Percentiles rank a stretch among this genome's conserved stretches.
Conservation (phyloP, 2,113 vertebrate species). For the Dipodomys spectabilis region DNA sequence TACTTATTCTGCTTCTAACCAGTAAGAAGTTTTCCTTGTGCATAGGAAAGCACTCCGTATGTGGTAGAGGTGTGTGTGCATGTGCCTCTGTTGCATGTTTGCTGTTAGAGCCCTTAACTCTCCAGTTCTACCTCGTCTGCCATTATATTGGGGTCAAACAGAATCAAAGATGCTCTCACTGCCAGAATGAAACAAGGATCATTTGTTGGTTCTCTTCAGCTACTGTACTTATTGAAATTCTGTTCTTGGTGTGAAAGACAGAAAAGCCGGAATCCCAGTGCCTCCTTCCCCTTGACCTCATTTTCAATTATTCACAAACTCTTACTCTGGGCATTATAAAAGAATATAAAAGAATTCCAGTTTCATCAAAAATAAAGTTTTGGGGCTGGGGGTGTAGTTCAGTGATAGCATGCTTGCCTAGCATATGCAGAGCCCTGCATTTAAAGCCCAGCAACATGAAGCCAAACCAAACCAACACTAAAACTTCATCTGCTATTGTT, state of each 20-base stretch:
- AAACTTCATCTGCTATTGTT: conserved; percentile 19
- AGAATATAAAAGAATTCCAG: conserved; percentile 21
- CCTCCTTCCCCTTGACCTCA: background rate
- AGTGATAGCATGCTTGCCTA: background rate
- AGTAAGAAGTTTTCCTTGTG: background rate
- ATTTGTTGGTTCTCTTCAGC: conserved; percentile 20
- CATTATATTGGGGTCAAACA: background rate
- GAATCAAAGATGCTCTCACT: background rate
- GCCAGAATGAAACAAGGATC: background rate
- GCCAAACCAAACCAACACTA: background rate
- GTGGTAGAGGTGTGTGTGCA: background rate
- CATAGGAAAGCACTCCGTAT: background rate
- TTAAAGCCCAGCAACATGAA: background rate
- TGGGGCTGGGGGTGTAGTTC: background rate
- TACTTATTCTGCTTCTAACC: background rate
- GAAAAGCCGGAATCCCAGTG: conserved; percentile 7
- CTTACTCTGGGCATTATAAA: background rate
- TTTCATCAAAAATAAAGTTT: conserved; percentile 29
- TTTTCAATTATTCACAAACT: background rate
- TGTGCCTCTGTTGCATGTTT: background rate
- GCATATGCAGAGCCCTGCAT: background rate
- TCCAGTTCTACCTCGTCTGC: background rate
- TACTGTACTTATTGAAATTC: background rate
- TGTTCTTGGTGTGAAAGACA: conserved; percentile 12
- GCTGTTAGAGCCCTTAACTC: background rate